A percentile compares a stretch with the other conserved stretches of the same genome.
phyloP scores from a whole-genome alignment of 1,140 invertebrate genomes.

The Tribolium castaneum region DNA sequence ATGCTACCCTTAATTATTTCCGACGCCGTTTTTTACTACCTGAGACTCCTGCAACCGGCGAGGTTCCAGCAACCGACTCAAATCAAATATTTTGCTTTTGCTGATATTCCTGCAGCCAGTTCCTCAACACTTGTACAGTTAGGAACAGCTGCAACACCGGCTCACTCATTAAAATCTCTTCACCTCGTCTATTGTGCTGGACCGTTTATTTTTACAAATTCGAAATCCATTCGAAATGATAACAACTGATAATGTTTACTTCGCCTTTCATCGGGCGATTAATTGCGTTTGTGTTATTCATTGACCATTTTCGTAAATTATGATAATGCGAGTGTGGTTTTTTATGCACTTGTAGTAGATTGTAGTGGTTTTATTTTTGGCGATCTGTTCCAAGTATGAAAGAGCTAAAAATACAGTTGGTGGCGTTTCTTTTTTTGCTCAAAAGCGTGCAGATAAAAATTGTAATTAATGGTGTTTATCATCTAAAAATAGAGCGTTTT shows the following conservation, averaged over 20 bases:
- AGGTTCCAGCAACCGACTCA: neutral
- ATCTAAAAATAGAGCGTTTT: conserved; percentile 8
- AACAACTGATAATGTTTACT: too few species aligned
- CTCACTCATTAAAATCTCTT: neutral
- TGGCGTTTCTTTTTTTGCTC: conserved; percentile 3
- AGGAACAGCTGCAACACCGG: neutral
- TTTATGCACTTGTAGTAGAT: neutral
- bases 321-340: neutral
- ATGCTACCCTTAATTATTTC: conserved; percentile 29
- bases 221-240: too few species aligned
- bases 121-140: neutral
- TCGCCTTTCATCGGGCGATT: too few species aligned
- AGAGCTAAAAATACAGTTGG: neutral
- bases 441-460: conserved; percentile 12
- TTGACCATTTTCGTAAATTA: neutral
- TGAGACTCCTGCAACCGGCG: neutral
- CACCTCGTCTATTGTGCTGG: neutral
- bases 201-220: neutral
- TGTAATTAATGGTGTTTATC: conserved; percentile 22
- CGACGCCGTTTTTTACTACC: conserved; percentile 6
- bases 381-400: neutral
- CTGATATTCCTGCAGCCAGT: neutral
- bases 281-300: neutral
- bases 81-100: neutral
- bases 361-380: neutral